A percentile compares a stretch with the other conserved stretches of the same genome.
These are phyloP conservation scores for Porites australiensis DNA, from an alignment of 64 coral and sea anemone genomes.

Conservation along the genomic window DNA sequence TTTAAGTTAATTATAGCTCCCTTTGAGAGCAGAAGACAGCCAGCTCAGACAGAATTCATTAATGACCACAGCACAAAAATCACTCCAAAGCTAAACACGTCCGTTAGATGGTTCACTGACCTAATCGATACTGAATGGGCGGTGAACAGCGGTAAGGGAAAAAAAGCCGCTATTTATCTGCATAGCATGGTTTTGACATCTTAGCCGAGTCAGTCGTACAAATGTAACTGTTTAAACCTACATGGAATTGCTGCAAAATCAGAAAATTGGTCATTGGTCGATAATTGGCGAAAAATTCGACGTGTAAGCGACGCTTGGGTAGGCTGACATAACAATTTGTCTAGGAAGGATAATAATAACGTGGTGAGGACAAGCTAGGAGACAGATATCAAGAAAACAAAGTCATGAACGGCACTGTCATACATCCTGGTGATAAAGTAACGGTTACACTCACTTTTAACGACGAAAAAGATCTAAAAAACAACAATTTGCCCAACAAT, in stretches of 20 bases:
- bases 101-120: background rate
- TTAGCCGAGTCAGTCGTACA: background rate
- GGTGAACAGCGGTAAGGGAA: background rate
- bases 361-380: background rate
- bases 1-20: too few species aligned
- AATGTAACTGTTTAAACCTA: background rate
- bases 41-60: background rate
- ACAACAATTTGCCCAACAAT: background rate
- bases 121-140: constrained; percentile 9
- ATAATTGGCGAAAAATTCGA: background rate
- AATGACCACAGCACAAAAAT: background rate
- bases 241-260: background rate
- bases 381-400: background rate
- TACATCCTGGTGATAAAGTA: constrained; percentile 21
- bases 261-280: background rate
- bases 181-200: background rate
- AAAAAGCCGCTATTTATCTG: constrained; percentile 2
- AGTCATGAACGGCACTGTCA: constrained; percentile 22
- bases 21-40: background rate
- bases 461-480: background rate
- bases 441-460: background rate
- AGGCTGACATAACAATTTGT: background rate
- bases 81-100: background rate
- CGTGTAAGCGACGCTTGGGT: background rate
- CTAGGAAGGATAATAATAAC: background rate